Evolutionary conservation across 2,113 vertebrate species (phyloP), one percentile per base, ranked within the genome.

Genomic region (Macquaria australasica): DNA sequence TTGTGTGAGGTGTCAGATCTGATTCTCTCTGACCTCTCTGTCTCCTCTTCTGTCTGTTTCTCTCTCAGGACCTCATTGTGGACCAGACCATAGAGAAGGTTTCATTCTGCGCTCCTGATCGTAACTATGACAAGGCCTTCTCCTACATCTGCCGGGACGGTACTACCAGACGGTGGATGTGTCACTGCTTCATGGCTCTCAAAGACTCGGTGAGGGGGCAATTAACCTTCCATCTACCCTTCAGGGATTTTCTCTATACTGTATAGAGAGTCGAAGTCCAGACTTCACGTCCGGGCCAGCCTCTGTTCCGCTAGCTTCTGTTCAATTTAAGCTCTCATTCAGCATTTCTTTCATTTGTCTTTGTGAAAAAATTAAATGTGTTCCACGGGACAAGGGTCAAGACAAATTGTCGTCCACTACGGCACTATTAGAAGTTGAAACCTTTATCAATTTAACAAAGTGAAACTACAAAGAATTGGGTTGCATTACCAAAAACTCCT

Each of bases 51-150:
- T n/a, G n/a, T 63, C 56, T 62, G 6, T 39, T 28, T 39, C 69
- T 68, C 77, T 50, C 37, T 78, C 82, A 98, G 97, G 97, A 98
- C 87, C 96, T 98, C 79, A 97, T 98, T 2, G 97, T 98, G 51
- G 97, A 98, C 90, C 97, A 98, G 94, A 98, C 97, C 89, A 98
- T 98, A 0, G 97, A 98, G 92, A 98, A 98, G 91, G 97, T 98
- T 53, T 98, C 97, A 0, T 98, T 98, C 90, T 98, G 97, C 0
- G 97, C 97, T 18, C 97, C 97, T 0, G 97, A 98, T 89, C 96
- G 97, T 21, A 98, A 98, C 92, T 97, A 98, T 23, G 97, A 98
- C 95, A 98, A 98, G 81, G 97, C 97, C 28, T 98, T 98, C 90
- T 98, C 97, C 71, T 98, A 98, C 87, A 98, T 98, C 94, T 98